Percentiles rank a stretch among this genome's conserved stretches.
These are phyloP conservation scores for Melitaea athalia DNA, from an alignment of 2,888 invertebrate genomes.

Conservation along the genomic window DNA sequence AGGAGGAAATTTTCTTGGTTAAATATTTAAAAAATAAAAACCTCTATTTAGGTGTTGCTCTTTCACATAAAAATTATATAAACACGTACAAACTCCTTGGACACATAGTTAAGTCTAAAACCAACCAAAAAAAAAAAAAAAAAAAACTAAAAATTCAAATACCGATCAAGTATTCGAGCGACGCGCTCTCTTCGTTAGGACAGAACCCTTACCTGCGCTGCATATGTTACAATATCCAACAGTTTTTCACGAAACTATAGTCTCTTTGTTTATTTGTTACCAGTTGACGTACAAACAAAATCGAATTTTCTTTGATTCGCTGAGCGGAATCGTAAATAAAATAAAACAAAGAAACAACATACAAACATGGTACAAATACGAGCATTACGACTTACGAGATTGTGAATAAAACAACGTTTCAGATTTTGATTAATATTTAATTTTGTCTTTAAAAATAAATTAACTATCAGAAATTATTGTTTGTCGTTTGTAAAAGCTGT, in stretches of 20 bases:
- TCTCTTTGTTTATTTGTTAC: slow-evolving; percentile 72
- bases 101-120: slow-evolving; percentile 8
- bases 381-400: slow-evolving; percentile 13
- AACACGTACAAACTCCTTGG: too few relatives aligned
- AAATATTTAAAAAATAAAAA: too few relatives aligned
- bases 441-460: background rate
- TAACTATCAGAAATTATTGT: background rate
- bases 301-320: slow-evolving; percentile 77
- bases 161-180: slow-evolving; percentile 67
- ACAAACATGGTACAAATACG: slow-evolving; percentile 22
- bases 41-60: too few relatives aligned
- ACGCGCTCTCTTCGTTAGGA: slow-evolving; percentile 75
- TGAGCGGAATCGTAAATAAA: slow-evolving; percentile 37
- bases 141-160: slow-evolving; percentile 56
- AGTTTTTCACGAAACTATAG: slow-evolving; percentile 69
- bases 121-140: slow-evolving; percentile 45
- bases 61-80: too few relatives aligned
- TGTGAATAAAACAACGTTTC: slow-evolving; percentile 13
- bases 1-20: too few relatives aligned
- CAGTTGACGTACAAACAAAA: slow-evolving; percentile 73
- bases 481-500: background rate
- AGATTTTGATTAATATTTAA: background rate
- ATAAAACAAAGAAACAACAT: slow-evolving; percentile 36
- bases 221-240: slow-evolving; percentile 70
- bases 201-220: slow-evolving; percentile 73